Base-by-base conservation (phyloP, 1,140 invertebrate species). In the Elymnias hypermnestra region DNA sequence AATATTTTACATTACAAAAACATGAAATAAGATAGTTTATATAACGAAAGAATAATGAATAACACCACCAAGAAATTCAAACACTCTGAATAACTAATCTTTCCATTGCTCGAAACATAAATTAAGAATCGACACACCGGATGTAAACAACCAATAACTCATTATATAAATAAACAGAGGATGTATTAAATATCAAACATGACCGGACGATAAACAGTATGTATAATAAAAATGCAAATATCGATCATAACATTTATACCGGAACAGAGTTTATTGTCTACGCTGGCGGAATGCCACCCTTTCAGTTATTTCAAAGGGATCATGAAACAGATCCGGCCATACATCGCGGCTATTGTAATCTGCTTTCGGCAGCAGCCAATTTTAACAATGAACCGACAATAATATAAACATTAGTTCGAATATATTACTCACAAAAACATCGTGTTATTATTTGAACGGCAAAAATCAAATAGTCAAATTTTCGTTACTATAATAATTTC, bases 171-270 rank as follows among this genome's bases (percentile, higher is more conserved):
- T 33, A 43, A 43, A 43, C 40, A 43, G 13, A 33, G 18, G 28
- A 43, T 43, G 29, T 33, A 33, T 33, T 15, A 17, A 33, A 33
- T 15, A 39, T 14, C 40, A 49, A 49, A 41, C 17, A 18, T 29
- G 41, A 26, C 38, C 46, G 21, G 19, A 45, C 37, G 23, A 38
- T 19, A 53, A 48, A 47, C 25, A 29, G 36, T 18, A 19, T 28
- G 26, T 47, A 59, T 59, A 69, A 76, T 72, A 71, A 66, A 76
- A 71, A 76, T 71, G 63, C 65, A 72, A 74, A 78, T 74, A 68
- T 67, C 54, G 64, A 66, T 68, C 59, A 69, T 64, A 63, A 69
- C 49, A 45, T 63, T 47, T 48, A 38, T 50, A 56, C 39, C 33
- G 26, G 26, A 44, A 33, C 57, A 63, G 72, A 71, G 65, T 63